These are phyloP conservation scores for Thysanoteuthis rhombus DNA, from an alignment of 2,888 invertebrate species.

Conservation along the genomic window DNA sequence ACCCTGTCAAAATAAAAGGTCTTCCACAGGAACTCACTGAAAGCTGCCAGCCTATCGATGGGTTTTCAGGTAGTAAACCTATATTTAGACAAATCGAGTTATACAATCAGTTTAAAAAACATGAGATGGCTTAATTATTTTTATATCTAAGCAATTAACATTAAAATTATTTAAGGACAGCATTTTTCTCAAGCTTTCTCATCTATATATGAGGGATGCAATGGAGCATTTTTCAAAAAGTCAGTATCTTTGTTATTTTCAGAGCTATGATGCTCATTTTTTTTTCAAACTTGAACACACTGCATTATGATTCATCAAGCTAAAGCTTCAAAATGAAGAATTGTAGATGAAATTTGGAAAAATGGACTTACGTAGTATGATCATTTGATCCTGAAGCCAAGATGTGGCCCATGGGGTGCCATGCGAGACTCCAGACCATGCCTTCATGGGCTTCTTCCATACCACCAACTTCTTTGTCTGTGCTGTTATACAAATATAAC, in stretches of 20 bases:
- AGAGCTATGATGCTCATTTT: too few species aligned
- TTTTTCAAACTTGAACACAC: too few species aligned
- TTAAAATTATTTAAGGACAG: neutral
- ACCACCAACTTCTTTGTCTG: slow-evolving; percentile 95
- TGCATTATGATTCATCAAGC: too few species aligned
- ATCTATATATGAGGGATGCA: too few species aligned
- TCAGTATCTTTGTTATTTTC: too few species aligned
- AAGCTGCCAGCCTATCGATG: too few species aligned
- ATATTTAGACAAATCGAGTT: too few species aligned
- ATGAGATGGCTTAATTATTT: neutral
- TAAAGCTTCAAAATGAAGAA: neutral
- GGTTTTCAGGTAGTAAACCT: too few species aligned
- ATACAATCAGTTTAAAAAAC: too few species aligned
- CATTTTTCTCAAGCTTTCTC: neutral
- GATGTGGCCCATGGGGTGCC: slow-evolving; percentile 99
- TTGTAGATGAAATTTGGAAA: neutral
- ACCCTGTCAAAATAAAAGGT: too few species aligned
- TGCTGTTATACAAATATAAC: slow-evolving; percentile 48
- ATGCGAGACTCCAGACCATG: slow-evolving; percentile 98
- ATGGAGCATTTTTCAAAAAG: too few species aligned
- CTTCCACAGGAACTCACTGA: too few species aligned
- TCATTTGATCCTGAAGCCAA: slow-evolving; percentile 99
- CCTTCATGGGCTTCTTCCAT: slow-evolving; percentile 99
- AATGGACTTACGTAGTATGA: slow-evolving; percentile 77
- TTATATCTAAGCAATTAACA: neutral